Evolutionary conservation across 53 echinoderm and acorn worm genomes (phyloP), one percentile per base, ranked within the genome.

Genomic region (Henricia sp.): DNA sequence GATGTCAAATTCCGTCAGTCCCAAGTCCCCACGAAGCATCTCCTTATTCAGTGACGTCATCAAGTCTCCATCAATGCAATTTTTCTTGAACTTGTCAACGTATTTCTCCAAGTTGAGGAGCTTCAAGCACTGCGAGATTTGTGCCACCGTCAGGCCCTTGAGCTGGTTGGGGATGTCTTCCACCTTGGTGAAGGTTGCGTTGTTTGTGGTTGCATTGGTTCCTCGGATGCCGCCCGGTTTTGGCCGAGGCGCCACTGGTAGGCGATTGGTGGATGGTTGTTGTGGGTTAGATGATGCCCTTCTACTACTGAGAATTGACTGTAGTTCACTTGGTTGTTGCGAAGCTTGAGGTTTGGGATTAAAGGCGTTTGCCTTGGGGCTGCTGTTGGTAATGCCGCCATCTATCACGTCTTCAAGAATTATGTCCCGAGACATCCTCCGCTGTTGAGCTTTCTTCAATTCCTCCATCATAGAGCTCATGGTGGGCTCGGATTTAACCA

Each of bases 31-130:
- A 56, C 84, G 67, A 44, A 99, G 83, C 23, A 99, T 94, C 20
- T 94, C 99, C 66, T 82, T 39, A 10, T 85, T 75, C 32, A 99
- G 37, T 8, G 76, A 48, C 51, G 35, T 48, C 68, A 93, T 44
- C 82, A 93, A 85, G 40, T 92, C 92, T 36, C 97, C 97, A 37
- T 97, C 94, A 6, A 97, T 86, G 50, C 67, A 67, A 42, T 97
- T 75, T 17, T 90, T 86, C 84, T 92, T 87, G 80, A 97, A 97
- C 10, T 70, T 35, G 4, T 62, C 63, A 4, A 71, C 43, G 75
- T 92, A 94, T 33, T 94, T 87, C 5, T 87, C 88, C 72, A 97
- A 54, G 55, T 90, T 94, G 64, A 97, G 67, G 17, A 94, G 68
- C 33, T 77, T 72, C 25, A 97, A 77, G 43, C 90, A 94, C 54